These are phyloP conservation scores for Pituophis catenifer DNA, from an alignment of 2,113 vertebrate species.

Conservation along the genomic window DNA sequence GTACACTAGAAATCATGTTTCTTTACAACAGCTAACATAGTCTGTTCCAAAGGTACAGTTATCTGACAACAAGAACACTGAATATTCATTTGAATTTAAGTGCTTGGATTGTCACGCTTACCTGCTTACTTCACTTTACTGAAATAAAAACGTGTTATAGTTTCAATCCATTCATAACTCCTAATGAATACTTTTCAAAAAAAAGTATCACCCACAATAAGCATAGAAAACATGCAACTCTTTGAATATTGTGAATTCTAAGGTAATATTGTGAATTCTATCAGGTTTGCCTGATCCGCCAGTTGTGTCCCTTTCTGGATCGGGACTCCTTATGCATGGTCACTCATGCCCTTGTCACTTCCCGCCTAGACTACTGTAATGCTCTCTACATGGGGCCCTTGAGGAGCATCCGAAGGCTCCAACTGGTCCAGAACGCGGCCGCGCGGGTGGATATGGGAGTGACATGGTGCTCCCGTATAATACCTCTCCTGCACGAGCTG, in stretches of 20 bases:
- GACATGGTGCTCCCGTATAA: no score
- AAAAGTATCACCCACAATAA: constrained; percentile 39
- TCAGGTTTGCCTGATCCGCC: no score
- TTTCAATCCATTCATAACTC: constrained; percentile 27
- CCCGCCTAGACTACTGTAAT: no score
- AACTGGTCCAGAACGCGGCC: no score
- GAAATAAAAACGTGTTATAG: neutral
- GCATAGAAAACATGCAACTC: constrained; percentile 11
- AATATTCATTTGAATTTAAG: constrained; percentile 26
- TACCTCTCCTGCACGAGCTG: no score
- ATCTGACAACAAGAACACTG: constrained; percentile 24
- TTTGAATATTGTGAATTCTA: constrained; percentile 5
- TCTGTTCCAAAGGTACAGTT: neutral
- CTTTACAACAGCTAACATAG: neutral
- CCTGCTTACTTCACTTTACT: neutral
- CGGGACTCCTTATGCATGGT: no score
- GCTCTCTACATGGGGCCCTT: no score
- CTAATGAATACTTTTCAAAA: neutral
- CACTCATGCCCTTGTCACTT: no score
- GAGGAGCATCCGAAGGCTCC: no score
- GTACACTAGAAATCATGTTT: neutral
- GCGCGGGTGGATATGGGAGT: no score
- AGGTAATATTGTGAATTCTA: neutral
- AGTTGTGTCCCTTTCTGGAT: no score
- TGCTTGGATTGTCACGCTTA: neutral